Evolutionary conservation across 2,888 invertebrate genomes (phyloP), one percentile per base, ranked within the genome.

Genomic region (Lobophora halterata): DNA sequence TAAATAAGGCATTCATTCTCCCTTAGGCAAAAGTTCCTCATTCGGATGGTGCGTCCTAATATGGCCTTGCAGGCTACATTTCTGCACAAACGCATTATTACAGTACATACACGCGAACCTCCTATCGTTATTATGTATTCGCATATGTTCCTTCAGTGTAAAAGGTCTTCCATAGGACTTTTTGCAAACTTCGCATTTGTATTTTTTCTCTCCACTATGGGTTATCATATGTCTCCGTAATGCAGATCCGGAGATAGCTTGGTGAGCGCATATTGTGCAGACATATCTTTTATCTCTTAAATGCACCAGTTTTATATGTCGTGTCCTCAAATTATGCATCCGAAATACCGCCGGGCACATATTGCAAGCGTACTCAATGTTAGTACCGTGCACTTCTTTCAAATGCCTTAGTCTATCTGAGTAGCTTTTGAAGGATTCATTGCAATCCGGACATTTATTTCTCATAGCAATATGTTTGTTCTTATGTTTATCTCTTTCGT

Each of bases 21-120:
- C 9, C 11, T 37, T 10, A 1, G 30, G 21, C 21, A 29, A 13
- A 1, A 5, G 18, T 6, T 43, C 43, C n/a, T 18, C 60, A 18
- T 61, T 63, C 1, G 83, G 69, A 51, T 85, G 86, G 27, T 83
- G 81, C 0, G 76, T 76, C 24, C 72, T 67, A 35, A 82, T 58
- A 52, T 88, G 87, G 44, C 73, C 71, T 46, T 82, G 72, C 2
- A 86, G 58, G 42, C 83, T 82, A 58, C 80, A 79, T 52, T 85
- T 87, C 44, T 86, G 83, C 0, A 82, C 77, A 49, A 76, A 86
- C 0, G 78, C 71, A 30, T 70, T 73, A 46, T 69, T 71, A 45
- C 86, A 86, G 45, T 58, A 68, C 8, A 71, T 69, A 48, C 90
- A 89, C 1, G 75, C 76, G 26, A 87, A 89, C 40, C 80, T 52